Base-by-base conservation (phyloP, 2,113 vertebrate species). In the Bufo gargarizans region DNA sequence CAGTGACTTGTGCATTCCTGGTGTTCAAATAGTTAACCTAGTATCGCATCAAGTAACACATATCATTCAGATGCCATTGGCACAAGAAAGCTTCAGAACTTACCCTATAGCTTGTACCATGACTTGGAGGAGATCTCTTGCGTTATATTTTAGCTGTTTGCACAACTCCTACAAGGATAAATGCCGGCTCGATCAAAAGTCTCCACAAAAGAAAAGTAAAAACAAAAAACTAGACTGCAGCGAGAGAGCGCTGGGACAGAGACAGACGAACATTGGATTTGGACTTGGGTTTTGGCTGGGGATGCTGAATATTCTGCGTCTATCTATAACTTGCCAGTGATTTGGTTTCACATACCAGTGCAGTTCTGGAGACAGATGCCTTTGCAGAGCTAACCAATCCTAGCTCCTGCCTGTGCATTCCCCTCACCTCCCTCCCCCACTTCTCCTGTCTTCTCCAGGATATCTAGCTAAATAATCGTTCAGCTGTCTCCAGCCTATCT, bases 321-420 rank as follows among this genome's bases (percentile, higher is more conserved):
- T 99, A 99, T 99, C 97, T 99, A 98, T 99, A 99, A 98, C 97
- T 96, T 95, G 92, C 95, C 95, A 96, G 96, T 93, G 95, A 96
- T 96, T 96, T 93, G 95, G 95, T 96, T 96, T 96, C 92, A 95
- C 97, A 98, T 99, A 99, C 98, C 96, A 97, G 92, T 89, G 90
- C 93, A 93, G 96, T 96, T 95, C 95, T 93, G 94, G 95, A 93
- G 93, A 95, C 94, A 95, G 94, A 95, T 94, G 95, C 93, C 93
- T 95, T 85, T 47, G 92, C 92, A 69, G 87, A 93, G 90, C 92
- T 94, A 94, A 95, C 97, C 96, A 96, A 96, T 97, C 96, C 93
- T 95, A 95, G 14, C 92, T 92, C 93, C 90, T 74, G 84, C 91
- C 88, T 49, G 85, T 88, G 86, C 91, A 93, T 92, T 92, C 91